Evolutionary conservation across 2,113 vertebrate genomes (phyloP), one percentile per base, ranked within the genome.

Genomic region (Tachycineta bicolor): DNA sequence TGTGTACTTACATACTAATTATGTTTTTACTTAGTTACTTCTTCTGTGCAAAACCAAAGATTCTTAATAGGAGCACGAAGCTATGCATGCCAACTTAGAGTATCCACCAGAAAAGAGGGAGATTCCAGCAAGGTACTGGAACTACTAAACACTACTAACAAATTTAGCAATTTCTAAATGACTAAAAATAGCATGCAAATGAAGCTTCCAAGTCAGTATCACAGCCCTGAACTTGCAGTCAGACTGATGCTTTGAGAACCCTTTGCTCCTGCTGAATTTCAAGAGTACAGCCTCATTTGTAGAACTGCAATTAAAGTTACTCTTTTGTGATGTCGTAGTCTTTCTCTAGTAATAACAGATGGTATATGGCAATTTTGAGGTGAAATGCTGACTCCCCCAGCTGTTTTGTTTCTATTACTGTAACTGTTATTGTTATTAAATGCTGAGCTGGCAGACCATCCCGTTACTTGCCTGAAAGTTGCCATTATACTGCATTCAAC

Each of bases 331-430:
- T 80, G 74, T 49, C 56, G 25, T 18, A 56, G 74, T 62, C 59
- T 90, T 94, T 68, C 77, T 87, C 62, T 53, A 55, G 44, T 83
- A 87, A 44, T 47, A 93, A 14, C 94, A 97, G 78, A 73, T 93
- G 81, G 43, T 50, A 34, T 70, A 33, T 55, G 44, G 63, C 33
- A 63, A 52, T 93, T 94, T 52, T 74, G 83, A 83, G 68, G 44
- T 87, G 78, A 91, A 90, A 87, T 89, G 33, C 58, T 76, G 59
- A 43, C 74, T 85, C 81, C 6, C n/a, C 34, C 50, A 76, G 78
- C 67, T 94, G 82, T 77, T 70, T 41, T 71, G 33, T 80, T 96
- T 87, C 87, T 91, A 55, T 91, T 88, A 89, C 59, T 92, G 53
- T 62, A 77, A 68, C 39, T 65, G 63, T 52, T 92, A 70, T 18